A percentile compares a stretch with the other conserved stretches of the same genome.
These are phyloP conservation scores for Epizoanthus scotinus DNA, from an alignment of 92 coral and sea anemone genomes.

Conservation along the genomic window DNA sequence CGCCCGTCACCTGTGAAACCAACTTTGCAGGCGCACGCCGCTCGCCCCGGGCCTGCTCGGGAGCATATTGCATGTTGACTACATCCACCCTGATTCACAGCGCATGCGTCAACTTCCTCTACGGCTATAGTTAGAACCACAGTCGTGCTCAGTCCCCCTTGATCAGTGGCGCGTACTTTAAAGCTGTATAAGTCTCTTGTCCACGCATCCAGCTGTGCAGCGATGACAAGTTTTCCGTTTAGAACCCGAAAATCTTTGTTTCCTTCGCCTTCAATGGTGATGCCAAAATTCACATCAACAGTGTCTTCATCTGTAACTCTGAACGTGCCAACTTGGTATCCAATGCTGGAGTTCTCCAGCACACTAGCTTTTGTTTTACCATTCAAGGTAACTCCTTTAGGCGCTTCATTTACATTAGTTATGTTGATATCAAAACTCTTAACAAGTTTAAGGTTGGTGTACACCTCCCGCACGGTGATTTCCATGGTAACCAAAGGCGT, in stretches of 20 bases:
- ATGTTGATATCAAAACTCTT: slow-evolving; percentile 54
- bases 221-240: slow-evolving; percentile 52
- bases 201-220: slow-evolving; percentile 71
- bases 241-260: slow-evolving; percentile 49
- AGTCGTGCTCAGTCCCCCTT: slow-evolving; percentile 64
- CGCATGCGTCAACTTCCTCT: slow-evolving; percentile 61
- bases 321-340: slow-evolving; percentile 50
- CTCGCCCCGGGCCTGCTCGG: slow-evolving; percentile 77
- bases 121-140: slow-evolving; percentile 51
- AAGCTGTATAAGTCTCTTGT: slow-evolving; percentile 56
- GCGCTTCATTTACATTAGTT: slow-evolving; percentile 69
- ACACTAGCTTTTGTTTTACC: slow-evolving; percentile 56
- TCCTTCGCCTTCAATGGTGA: slow-evolving; percentile 45
- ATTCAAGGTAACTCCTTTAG: slow-evolving; percentile 57
- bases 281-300: slow-evolving; percentile 44
- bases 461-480: slow-evolving; percentile 58
- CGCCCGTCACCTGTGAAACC: slow-evolving; percentile 70
- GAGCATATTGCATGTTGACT: slow-evolving; percentile 64
- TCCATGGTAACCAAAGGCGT: slow-evolving; percentile 71
- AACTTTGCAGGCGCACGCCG: slow-evolving; percentile 61
- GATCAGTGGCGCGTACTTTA: slow-evolving; percentile 63
- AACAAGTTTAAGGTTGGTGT: slow-evolving; percentile 52
- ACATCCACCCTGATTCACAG: slow-evolving; percentile 49
- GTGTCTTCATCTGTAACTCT: slow-evolving; percentile 65
- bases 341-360: slow-evolving; percentile 45